Evolutionary conservation across 2,113 vertebrate species (phyloP), one percentile per base, ranked within the genome.

Genomic region (Electrona antarctica): DNA sequence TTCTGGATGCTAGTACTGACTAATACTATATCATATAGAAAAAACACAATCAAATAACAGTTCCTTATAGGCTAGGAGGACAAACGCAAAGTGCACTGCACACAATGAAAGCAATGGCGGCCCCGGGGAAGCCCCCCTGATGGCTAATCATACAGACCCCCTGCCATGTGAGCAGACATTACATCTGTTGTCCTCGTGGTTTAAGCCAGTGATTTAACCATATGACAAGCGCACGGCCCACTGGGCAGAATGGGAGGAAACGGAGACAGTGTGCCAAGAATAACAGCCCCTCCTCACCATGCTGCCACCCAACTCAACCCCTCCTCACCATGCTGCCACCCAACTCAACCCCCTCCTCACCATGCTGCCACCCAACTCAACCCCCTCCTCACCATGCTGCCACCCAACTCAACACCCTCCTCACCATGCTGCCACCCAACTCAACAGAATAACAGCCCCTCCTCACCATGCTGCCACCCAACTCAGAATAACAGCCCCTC

Each of bases 161-260:
- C 51, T 51, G 21, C 52, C 3, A 56, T 60, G 68, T 70, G 74
- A 66, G 72, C 45, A 85, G 41, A 47, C 29, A 71, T 54, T 72
- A 57, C 70, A 77, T 68, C 70, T 50, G 66, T 69, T 47, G 79
- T 60, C 29, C 13, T 50, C 66, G 79, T 21, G 66, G 67, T 69
- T 60, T 68, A 67, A 67, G 54, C 50, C 1, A 6, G 56, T 59
- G 60, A 87, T 72, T 79, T 73, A 73, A 70, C 54, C 71, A 54
- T 49, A 79, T 8, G 57, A 78, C 75, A 54, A 78, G 59, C 15
- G 48, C 10, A 51, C 60, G 79, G 69, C 78, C 72, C 60, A 67
- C 33, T 70, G 71, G 57, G 62, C 51, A 50, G 45, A 60, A 55
- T 60, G 52, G 41, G 63, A 33, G 74, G 76, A 83, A 76, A 88